Percentiles rank a stretch among this genome's conserved stretches.
These are phyloP conservation scores for Luscinia megarhynchos DNA, from an alignment of 2,797 vertebrate genomes.

Conservation along the genomic window DNA sequence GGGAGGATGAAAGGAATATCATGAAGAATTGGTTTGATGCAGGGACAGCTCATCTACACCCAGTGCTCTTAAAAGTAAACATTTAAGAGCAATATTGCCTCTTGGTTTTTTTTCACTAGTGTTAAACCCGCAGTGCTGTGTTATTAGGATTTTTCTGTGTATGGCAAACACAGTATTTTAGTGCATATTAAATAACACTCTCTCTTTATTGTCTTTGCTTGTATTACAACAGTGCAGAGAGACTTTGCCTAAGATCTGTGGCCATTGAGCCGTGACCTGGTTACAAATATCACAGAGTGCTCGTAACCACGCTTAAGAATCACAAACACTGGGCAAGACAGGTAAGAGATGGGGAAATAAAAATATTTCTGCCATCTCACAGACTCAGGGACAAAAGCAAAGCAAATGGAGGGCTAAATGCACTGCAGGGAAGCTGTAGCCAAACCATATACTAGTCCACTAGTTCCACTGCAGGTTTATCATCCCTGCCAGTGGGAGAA, in stretches of 20 bases:
- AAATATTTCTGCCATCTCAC: not conserved
- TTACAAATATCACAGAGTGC: not conserved
- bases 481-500: not conserved
- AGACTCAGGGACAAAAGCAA: not conserved
- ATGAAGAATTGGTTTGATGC: not conserved
- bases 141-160: not conserved
- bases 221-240: not conserved
- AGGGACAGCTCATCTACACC: not conserved
- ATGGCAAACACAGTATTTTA: not conserved
- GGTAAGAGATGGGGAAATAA: not conserved
- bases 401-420: not conserved
- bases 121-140: not conserved
- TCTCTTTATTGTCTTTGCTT: not conserved
- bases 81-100: not conserved
- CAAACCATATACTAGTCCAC: not conserved
- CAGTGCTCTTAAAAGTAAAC: not conserved
- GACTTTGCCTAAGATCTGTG: not conserved
- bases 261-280: not conserved
- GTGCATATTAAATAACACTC: not conserved
- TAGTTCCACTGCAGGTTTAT: not conserved
- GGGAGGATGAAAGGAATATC: too few relatives aligned
- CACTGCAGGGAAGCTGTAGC: not conserved
- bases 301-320: not conserved
- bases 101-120: not conserved
- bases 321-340: not conserved